phyloP scores from a whole-genome alignment of 1,140 invertebrate species.

The Brachionus koreanus region DNA sequence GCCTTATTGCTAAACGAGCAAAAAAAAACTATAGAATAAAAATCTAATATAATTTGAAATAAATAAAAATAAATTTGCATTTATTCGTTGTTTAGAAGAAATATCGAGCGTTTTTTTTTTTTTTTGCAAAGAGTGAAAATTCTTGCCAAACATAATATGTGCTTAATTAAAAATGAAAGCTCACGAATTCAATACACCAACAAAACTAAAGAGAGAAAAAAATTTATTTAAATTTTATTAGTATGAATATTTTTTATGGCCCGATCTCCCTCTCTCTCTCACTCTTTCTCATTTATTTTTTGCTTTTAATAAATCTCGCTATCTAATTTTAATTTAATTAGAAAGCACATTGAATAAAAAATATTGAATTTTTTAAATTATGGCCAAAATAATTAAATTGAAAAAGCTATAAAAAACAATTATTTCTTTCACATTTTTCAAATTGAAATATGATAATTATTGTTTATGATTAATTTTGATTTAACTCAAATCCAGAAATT shows the following conservation, averaged over 20 bases:
- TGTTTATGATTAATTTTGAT: not conserved
- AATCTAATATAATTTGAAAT: constrained; percentile 27
- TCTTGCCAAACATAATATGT: not conserved
- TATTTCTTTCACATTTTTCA: not conserved
- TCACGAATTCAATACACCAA: not conserved
- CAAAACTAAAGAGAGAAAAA: not conserved
- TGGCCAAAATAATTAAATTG: not conserved
- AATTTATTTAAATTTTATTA: constrained; percentile 13
- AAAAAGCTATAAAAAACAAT: not conserved
- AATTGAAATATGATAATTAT: not conserved
- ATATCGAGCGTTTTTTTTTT: not conserved
- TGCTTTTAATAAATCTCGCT: not conserved
- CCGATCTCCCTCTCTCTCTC: not conserved
- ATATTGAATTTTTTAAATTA: constrained; percentile 24
- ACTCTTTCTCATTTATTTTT: not conserved
- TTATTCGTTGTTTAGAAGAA: not conserved
- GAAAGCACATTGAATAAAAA: constrained; percentile 15
- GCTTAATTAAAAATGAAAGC: constrained; percentile 2
- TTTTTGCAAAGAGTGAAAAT: not conserved
- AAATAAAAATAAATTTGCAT: constrained; percentile 34
- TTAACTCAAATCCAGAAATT: not conserved
- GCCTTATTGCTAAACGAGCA: not conserved
- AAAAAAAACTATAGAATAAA: not conserved
- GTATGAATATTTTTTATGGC: not conserved
- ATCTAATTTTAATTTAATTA: constrained; percentile 2